Evolutionary conservation across 35 echinoderm and acorn worm genomes (phyloP).

Genomic region (Eucidaris tribuloides): DNA sequence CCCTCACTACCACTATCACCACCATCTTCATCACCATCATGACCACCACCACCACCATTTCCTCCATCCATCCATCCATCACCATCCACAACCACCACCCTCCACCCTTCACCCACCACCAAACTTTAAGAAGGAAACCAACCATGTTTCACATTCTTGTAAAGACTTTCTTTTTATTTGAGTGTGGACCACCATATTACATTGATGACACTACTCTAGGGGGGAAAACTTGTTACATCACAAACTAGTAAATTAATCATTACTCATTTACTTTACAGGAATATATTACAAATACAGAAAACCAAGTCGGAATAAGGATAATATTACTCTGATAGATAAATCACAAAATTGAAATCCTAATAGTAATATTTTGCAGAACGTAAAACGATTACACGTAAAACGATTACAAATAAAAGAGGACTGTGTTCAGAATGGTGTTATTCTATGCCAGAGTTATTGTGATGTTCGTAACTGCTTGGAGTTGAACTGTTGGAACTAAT

Average conservation of each 20-base stretch:
- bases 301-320: not conserved
- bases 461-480: too few relatives aligned
- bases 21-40: too few relatives aligned
- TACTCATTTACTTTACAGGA: not conserved
- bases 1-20: too few relatives aligned
- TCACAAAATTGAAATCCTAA: not conserved
- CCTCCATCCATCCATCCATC: too few relatives aligned
- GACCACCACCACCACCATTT: too few relatives aligned
- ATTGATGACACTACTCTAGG: not conserved
- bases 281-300: not conserved
- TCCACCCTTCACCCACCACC: too few relatives aligned
- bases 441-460: not conserved
- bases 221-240: not conserved
- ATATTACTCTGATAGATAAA: not conserved
- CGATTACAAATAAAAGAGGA: not conserved
- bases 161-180: constrained; percentile 4
- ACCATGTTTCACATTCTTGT: not conserved
- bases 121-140: too few relatives aligned
- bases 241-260: not conserved
- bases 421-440: not conserved
- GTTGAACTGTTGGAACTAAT: too few relatives aligned
- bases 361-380: not conserved
- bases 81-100: too few relatives aligned
- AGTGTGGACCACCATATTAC: constrained; percentile 5
- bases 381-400: not conserved